Base-by-base conservation (phyloP, 2,113 vertebrate species). In the Myodes glareolus region DNA sequence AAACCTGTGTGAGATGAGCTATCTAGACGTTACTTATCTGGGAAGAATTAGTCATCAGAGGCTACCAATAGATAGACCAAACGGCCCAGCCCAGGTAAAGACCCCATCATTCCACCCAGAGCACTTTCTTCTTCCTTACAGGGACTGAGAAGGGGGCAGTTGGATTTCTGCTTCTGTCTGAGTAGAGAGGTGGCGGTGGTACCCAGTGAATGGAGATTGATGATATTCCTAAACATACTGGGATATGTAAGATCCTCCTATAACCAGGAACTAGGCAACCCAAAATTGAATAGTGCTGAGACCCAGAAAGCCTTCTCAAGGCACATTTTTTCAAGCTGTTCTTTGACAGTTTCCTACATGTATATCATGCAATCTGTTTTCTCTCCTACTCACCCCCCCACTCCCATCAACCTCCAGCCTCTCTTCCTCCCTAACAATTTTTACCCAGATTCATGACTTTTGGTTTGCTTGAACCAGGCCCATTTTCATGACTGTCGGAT, bases 141-240 rank as follows among this genome's bases (percentile, higher is more conserved):
- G 50, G 11, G 6, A 67, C 31, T 42, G 31, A 55, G 68, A 23
- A 72, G 42, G 5, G 11, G 47, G 12, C 81, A 55, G 14, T 4
- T 85, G 23, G 52, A n/a, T 80, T 81, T 95, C 84, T 92, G 16
- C 27, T 90, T 81, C 52, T 89, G 45, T 88, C 81, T 52, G 11
- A 16, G 36, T 0, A 67, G 7, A 21, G 27, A 45, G 14, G 23
- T 13, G 7, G 29, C 14, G 1, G 1, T 52, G 36, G 29, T 6
- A 76, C 0, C 8, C 16, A 70, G 4, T n/a, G 2, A 23, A 7
- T 25, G 52, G 21, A 92, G 31, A 11, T 50, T 50, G 84, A 58
- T 16, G 25, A 2, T 86, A 8, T 19, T 90, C 42, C 58, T 92
- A 50, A 94, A 72, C 4, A 52, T n/a, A 39, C 80, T 78, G 25